phyloP scores from a whole-genome alignment of 1,140 invertebrate species.

The Trachymyrmex cornetzi region DNA sequence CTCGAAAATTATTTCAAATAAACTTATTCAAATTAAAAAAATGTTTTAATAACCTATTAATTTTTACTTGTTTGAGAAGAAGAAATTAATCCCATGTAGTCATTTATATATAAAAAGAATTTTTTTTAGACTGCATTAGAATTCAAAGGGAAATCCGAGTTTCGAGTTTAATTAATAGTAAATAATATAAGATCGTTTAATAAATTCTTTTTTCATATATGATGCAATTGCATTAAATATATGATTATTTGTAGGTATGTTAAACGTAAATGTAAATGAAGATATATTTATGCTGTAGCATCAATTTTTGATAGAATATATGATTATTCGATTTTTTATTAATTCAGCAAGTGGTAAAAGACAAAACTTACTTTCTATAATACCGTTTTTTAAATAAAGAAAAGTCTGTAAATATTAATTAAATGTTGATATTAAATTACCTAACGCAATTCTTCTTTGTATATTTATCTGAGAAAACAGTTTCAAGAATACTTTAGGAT shows the following conservation, averaged over 20 bases:
- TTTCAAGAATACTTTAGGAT: slow-evolving; percentile 42
- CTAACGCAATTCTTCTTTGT: slow-evolving; percentile 46
- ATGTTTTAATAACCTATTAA: background rate
- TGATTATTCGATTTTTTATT: background rate
- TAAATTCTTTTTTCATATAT: background rate
- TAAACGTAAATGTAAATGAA: background rate
- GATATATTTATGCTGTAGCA: background rate
- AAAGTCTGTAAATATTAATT: slow-evolving; percentile 55
- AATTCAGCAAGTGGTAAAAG: background rate
- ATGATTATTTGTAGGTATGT: background rate
- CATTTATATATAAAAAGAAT: no score
- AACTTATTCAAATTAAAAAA: background rate
- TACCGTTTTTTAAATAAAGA: background rate
- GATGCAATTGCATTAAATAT: background rate
- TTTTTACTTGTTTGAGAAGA: background rate
- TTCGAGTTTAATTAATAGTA: background rate
- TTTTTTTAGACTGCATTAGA: no score
- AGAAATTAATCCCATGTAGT: no score
- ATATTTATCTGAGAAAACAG: slow-evolving; percentile 70
- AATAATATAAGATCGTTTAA: background rate
- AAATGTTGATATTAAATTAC: slow-evolving; percentile 46
- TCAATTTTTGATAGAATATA: background rate
- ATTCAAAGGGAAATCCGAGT: no score
- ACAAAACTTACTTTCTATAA: slow-evolving; percentile 8
- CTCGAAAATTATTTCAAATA: background rate